phyloP scores from a whole-genome alignment of 2,113 vertebrate species.

The Melanerpes aurifrons region DNA sequence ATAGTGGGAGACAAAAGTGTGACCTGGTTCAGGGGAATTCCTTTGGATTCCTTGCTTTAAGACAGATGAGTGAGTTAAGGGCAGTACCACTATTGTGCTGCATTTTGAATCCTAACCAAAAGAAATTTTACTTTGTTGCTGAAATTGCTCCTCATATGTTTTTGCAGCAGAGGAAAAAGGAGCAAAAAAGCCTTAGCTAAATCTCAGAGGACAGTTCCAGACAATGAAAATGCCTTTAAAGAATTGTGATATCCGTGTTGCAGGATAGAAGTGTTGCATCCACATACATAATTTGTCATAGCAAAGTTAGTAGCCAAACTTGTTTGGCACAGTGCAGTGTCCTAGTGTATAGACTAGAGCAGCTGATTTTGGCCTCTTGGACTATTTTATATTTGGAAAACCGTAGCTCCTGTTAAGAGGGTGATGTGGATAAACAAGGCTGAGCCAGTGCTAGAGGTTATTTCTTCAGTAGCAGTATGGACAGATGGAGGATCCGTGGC shows the following conservation, averaged over 20 bases:
- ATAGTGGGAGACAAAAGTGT: background rate
- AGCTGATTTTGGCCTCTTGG: background rate
- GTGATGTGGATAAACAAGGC: background rate
- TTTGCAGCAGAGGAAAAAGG: rapidly evolving
- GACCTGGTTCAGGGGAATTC: background rate
- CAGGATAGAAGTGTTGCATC: background rate
- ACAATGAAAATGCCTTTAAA: background rate
- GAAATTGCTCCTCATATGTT: background rate
- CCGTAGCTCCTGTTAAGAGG: background rate
- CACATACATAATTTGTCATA: background rate
- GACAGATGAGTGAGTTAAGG: background rate
- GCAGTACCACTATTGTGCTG: background rate
- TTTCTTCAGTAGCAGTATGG: background rate
- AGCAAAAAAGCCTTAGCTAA: background rate
- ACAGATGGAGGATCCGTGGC: background rate
- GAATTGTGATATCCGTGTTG: background rate
- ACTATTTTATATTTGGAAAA: background rate
- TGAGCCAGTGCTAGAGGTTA: background rate
- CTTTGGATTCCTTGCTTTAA: background rate
- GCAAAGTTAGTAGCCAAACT: background rate
- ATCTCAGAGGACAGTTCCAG: background rate
- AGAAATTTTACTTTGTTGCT: background rate
- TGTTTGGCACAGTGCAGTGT: background rate
- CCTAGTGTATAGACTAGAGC: rapidly evolving
- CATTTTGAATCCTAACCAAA: background rate